Percentiles rank a stretch among this genome's conserved stretches.
phyloP scores from a whole-genome alignment of 2,797 vertebrate genomes.

The Muscicapa comitata region DNA sequence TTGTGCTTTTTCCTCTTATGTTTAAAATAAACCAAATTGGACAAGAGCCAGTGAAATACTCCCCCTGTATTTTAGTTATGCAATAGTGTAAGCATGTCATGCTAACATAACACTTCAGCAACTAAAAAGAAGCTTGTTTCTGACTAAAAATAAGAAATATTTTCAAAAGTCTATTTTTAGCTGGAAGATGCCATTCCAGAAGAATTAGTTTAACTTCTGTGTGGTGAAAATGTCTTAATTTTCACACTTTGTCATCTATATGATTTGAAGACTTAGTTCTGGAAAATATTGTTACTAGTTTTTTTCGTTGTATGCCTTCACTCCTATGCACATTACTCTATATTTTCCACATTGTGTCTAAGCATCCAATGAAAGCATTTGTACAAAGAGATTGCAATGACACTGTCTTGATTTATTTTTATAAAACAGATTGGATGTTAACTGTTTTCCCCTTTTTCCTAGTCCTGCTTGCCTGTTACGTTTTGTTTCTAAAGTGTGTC shows the following conservation, averaged over 20 bases:
- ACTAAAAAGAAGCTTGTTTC: background rate
- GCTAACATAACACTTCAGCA: background rate
- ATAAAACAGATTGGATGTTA: background rate
- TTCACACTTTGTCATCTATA: rapidly evolving
- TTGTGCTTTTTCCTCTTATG: background rate
- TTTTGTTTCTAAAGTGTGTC: background rate
- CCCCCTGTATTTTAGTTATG: background rate
- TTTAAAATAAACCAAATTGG: background rate
- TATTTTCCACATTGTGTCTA: background rate
- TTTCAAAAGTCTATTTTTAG: background rate
- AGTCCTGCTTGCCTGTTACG: background rate
- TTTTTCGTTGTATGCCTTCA: background rate
- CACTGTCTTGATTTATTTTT: background rate
- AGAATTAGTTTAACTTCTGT: background rate
- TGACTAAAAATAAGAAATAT: background rate
- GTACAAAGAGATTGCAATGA: background rate
- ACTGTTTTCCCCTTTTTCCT: background rate
- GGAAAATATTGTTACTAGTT: background rate
- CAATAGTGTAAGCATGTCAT: background rate
- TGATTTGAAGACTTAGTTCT: background rate
- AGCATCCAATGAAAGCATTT: background rate
- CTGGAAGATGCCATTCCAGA: background rate
- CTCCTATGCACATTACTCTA: background rate
- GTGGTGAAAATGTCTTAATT: background rate
- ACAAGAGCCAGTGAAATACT: background rate